Base-by-base conservation (phyloP, 2,888 invertebrate genomes). In the Yponomeuta sedellus region DNA sequence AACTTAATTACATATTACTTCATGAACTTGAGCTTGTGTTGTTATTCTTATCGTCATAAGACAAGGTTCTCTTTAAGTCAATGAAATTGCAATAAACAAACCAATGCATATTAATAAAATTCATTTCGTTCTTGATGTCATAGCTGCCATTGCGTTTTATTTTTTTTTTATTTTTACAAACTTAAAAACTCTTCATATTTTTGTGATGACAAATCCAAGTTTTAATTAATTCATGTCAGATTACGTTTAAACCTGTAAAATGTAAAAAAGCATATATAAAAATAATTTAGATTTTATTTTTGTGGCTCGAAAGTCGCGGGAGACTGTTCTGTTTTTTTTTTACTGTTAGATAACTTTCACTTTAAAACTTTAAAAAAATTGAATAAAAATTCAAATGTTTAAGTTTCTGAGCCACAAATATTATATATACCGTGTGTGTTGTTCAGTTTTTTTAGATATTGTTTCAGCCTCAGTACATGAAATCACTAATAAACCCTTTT, bases 41-140 rank as follows among this genome's bases (percentile, higher is more conserved):
- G 77, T 73, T 70, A 72, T 70, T 76, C 72, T 75, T 75, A 79
- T 80, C n/a, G n/a, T n/a, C 79, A 77, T 82, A 81, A 85, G 80
- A 83, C 72, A 74, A 75, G 44, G 44, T 52, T 74, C 72, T 73
- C 5, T 71, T 68, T 75, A 79, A 80, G 70, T 72, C 74, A 74
- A 70, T n/a, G 5, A 62, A 34, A 19, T 39, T 39, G 62, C 62
- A 39, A 62, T 62, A n/a, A 16, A 12, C n/a, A 39, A 25, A 25
- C 25, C 16, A 34, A 34, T 25, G 10, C 4, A 61, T 16, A n/a
- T 58, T 5, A 58, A 19, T 22, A 22, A 52, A 52, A 52, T 12
- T 44, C 4, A 44, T 52, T 16, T 52, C 44, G 5, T 12, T 52
- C 44, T 3, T 52, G 16, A 52, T 16, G 3, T 3, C 12, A 52